Evolutionary conservation across 2,113 vertebrate species (phyloP).

Genomic region (Danionella cerebrum): DNA sequence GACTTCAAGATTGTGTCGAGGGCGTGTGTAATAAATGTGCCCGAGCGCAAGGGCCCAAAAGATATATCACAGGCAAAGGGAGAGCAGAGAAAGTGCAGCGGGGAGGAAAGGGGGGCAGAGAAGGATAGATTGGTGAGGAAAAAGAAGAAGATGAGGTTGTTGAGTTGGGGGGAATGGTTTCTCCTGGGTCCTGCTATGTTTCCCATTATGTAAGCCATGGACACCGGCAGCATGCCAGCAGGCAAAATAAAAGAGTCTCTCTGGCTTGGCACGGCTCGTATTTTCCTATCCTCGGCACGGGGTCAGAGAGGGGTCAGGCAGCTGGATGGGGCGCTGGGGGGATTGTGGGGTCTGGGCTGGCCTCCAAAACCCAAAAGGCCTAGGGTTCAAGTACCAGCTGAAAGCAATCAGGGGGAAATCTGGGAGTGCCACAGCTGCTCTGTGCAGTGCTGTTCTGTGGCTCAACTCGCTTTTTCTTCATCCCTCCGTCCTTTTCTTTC

Average conservation of each 20-base stretch:
- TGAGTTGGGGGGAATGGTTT: slow-evolving; percentile 75
- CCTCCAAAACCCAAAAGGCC: slow-evolving; percentile 97
- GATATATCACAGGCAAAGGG: slow-evolving; percentile 89
- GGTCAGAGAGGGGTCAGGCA: slow-evolving; percentile 99
- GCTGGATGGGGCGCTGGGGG: slow-evolving; percentile 99
- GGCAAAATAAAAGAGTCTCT: slow-evolving; percentile 99
- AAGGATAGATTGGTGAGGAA: slow-evolving; percentile 59
- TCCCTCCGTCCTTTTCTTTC: slow-evolving; percentile 46
- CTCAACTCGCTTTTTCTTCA: slow-evolving; percentile 55
- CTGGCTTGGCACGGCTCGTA: slow-evolving; percentile 99
- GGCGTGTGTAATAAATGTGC: slow-evolving; percentile 92
- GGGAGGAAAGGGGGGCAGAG: slow-evolving; percentile 38
- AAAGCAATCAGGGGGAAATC: slow-evolving; percentile 98
- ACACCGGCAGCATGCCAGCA: slow-evolving; percentile 99
- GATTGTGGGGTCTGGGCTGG: slow-evolving; percentile 99
- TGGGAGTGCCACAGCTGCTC: slow-evolving; percentile 98
- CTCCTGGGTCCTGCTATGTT: slow-evolving; percentile 99
- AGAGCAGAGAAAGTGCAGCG: slow-evolving; percentile 68
- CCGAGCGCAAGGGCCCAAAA: slow-evolving; percentile 84
- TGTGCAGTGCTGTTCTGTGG: slow-evolving; percentile 64
- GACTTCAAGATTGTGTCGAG: slow-evolving; percentile 74
- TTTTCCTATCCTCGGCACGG: slow-evolving; percentile 99
- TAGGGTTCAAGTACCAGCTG: slow-evolving; percentile 99
- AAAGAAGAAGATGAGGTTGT: slow-evolving; percentile 53
- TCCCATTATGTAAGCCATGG: slow-evolving; percentile 99